A percentile compares a stretch with the other conserved stretches of the same genome.
These are phyloP conservation scores for Poecilia velifera DNA, from an alignment of 2,797 vertebrate genomes.

Conservation along the genomic window DNA sequence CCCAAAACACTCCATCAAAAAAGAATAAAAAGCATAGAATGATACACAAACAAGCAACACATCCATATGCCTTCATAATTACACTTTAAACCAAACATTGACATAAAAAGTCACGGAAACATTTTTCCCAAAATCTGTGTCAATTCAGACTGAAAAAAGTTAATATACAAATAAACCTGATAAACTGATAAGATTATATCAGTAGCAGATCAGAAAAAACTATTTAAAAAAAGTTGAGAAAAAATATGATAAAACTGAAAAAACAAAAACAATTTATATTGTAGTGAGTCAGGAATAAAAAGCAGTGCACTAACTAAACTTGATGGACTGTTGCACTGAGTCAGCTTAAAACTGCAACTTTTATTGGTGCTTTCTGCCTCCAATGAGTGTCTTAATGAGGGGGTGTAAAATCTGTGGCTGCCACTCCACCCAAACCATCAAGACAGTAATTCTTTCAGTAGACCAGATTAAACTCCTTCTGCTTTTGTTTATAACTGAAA, in stretches of 20 bases:
- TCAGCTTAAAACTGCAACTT: neutral
- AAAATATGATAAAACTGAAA: neutral
- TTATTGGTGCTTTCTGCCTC: neutral
- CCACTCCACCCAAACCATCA: neutral
- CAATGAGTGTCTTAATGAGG: neutral
- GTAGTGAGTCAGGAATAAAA: neutral
- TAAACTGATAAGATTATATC: neutral
- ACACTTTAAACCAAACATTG: neutral
- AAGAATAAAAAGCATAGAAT: neutral
- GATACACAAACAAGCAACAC: neutral
- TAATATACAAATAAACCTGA: neutral
- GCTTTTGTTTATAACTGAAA: neutral
- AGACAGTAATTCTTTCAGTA: neutral
- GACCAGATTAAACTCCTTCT: neutral
- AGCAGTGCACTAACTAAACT: neutral
- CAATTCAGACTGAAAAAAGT: neutral
- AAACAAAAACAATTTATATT: neutral
- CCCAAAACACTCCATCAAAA: neutral
- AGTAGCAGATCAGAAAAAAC: neutral
- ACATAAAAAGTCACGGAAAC: neutral
- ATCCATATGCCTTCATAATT: neutral
- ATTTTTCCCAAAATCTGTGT: neutral
- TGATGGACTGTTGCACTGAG: neutral
- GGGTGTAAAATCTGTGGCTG: slow-evolving; percentile 2
- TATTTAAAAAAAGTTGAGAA: neutral